phyloP scores from a whole-genome alignment of 2,113 vertebrate species.

The Acrocephalus kingi region DNA sequence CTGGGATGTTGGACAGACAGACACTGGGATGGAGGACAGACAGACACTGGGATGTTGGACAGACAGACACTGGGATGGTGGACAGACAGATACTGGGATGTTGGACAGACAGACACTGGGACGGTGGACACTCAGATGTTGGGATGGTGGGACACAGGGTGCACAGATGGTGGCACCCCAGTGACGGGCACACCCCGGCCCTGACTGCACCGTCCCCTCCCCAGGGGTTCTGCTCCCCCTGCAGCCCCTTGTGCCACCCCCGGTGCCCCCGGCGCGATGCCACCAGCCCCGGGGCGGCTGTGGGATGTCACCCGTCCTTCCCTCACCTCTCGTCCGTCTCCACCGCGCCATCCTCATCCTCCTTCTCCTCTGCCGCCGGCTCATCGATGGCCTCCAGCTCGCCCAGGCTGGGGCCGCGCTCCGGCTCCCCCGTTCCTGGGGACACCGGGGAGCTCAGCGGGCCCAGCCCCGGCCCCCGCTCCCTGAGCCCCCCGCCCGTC shows the following conservation, averaged over 20 bases:
- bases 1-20: accelerated
- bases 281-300: not conserved
- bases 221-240: accelerated
- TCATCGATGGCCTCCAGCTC: constrained; percentile 3
- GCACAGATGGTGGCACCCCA: not conserved
- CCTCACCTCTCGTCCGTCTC: not conserved
- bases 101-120: accelerated
- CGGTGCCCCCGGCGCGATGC: accelerated
- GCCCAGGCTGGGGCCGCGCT: not conserved
- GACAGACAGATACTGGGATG: accelerated
- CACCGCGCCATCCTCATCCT: not conserved
- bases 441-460: not conserved
- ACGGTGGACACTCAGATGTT: too few species aligned
- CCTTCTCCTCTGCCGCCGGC: not conserved
- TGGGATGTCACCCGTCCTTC: accelerated
- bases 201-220: not conserved
- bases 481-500: not conserved
- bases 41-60: accelerated
- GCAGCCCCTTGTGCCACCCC: not conserved
- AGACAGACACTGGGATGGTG: accelerated
- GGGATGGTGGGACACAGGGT: not conserved
- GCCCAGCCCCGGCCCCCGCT: accelerated
- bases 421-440: not conserved
- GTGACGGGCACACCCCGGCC: accelerated
- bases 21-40: accelerated